Base-by-base conservation (phyloP, 92 coral and sea anemone genomes). In the Zoanthus sansibaricus region DNA sequence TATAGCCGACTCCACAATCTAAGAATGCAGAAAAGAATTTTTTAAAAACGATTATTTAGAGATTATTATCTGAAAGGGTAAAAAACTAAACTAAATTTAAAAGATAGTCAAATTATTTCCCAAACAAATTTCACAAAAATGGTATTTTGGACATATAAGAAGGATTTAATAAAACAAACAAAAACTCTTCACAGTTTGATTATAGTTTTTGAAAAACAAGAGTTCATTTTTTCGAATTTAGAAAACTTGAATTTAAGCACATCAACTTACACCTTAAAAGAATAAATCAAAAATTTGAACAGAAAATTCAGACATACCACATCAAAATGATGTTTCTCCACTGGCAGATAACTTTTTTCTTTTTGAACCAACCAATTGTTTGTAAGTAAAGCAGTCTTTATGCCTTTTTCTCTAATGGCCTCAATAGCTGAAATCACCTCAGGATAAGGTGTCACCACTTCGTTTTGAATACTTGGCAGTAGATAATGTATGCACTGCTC, bases 1-100 rank as follows among this genome's bases (percentile, higher is more conserved):
- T 13, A 91, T 61, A 68, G 97, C 98, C 37, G 99, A 96, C 91
- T 96, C 92, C 4, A 96, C 88, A 69, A 96, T 92, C 99, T 96
- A 55, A 0, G 62, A 4, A 75, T 15, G 25, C 16, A 86, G n/a
- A 18, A 72, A 54, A 33, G 48, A 58, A 8, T 17, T 33, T 8
- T 9, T 32, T 2, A 25, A 75, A 16, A 3, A 1, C 2, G 25
- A 45, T 48, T 64, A 14, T 20, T 17, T 16, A 64, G 33, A 13
- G 7, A 17, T 64, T 0, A 25, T 25, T 25, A 17, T 64, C 5
- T 14, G 8, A 15, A 20, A 64, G 70, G 20, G 12, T 12, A 54
- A 54, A 54, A 9, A 15, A 54, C 12, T 15, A 9, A 15, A 54
- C 12, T 54, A 15, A 54, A 3, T 33, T 1, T 54, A 14, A 20